Conservation (phyloP, 2,888 invertebrate genomes). For the Caenorhabditis parvicauda region DNA sequence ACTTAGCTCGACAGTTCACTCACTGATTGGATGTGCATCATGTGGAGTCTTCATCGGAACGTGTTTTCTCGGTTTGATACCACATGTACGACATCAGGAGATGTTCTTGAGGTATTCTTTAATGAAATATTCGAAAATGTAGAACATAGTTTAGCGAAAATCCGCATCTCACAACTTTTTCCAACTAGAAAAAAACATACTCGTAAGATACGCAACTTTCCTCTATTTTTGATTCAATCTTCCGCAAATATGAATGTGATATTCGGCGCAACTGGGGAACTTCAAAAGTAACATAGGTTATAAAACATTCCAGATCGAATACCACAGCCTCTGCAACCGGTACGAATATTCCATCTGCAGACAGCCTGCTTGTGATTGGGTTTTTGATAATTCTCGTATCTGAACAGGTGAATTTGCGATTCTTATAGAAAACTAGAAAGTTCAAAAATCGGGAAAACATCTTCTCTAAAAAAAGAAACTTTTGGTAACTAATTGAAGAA, state of each 20-base stretch:
- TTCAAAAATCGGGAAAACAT: no score
- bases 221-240: no score
- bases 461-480: not conserved
- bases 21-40: conserved; percentile 65
- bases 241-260: no score
- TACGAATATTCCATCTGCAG: conserved; percentile 31
- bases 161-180: no score
- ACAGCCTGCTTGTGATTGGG: conserved; percentile 51
- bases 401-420: conserved; percentile 42
- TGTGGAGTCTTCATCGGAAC: conserved; percentile 70
- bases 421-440: not conserved
- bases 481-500: not conserved
- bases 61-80: conserved; percentile 69
- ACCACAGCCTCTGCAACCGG: conserved; percentile 5
- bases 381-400: conserved; percentile 54
- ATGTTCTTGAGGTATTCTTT: conserved; percentile 20
- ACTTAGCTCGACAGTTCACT: not conserved
- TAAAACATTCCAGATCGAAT: conserved; percentile 7
- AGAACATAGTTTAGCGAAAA: no score
- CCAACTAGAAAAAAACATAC: no score
- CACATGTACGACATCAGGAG: conserved; percentile 65
- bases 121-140: not conserved
- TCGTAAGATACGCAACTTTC: no score
- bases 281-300: no score
- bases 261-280: no score